phyloP scores from a whole-genome alignment of 2,888 invertebrate genomes.

The Tethea ocularis region DNA sequence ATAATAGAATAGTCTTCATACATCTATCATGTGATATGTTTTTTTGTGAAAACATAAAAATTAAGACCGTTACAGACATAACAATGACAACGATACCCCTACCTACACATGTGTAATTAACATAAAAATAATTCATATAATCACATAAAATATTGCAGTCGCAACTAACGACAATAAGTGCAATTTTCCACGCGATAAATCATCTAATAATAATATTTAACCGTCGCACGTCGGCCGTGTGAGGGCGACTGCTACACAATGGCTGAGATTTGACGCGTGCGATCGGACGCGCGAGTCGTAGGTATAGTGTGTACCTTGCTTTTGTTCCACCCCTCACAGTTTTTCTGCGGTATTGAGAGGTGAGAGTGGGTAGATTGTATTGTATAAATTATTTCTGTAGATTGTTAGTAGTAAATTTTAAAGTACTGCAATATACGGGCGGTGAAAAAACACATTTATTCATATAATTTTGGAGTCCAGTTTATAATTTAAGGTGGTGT shows the following conservation, averaged over 20 bases:
- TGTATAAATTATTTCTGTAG: neutral
- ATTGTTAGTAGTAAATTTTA: neutral
- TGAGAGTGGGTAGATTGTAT: conserved; percentile 24
- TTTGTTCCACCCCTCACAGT: conserved; percentile 48
- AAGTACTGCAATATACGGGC: too few relatives aligned
- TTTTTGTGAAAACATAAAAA: neutral
- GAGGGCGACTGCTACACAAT: conserved; percentile 51
- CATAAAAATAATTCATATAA: conserved; percentile 79
- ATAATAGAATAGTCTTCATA: too few relatives aligned
- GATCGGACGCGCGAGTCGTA: conserved; percentile 39
- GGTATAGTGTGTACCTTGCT: conserved; percentile 66
- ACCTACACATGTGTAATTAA: conserved; percentile 64
- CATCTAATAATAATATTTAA: conserved; percentile 80
- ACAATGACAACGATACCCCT: conserved; percentile 45
- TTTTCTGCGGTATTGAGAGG: conserved; percentile 38
- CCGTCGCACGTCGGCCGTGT: conserved; percentile 39
- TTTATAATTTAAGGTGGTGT: too few relatives aligned
- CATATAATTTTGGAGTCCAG: too few relatives aligned
- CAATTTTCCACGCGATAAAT: conserved; percentile 83
- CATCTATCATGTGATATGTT: too few relatives aligned
- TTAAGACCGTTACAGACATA: neutral
- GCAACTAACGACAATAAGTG: conserved; percentile 71
- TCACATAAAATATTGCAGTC: conserved; percentile 73
- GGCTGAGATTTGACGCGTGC: conserved; percentile 66
- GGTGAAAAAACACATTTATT: too few relatives aligned